Evolutionary conservation across 1,140 invertebrate species (phyloP).

Genomic region (Drosophila prosaltans): DNA sequence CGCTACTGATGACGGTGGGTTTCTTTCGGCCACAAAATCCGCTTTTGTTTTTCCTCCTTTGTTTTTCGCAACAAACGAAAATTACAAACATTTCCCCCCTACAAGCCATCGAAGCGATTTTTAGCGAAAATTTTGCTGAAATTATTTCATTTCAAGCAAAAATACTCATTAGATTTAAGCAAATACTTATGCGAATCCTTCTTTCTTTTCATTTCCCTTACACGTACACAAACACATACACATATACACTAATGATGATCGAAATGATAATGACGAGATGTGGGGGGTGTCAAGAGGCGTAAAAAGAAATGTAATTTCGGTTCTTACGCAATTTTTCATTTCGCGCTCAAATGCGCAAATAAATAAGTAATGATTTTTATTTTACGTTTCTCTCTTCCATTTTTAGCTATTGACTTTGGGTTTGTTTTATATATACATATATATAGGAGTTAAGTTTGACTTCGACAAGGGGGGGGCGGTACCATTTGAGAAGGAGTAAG

Average conservation of each 20-base stretch:
- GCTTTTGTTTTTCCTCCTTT: conserved; percentile 20
- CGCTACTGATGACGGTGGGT: not conserved
- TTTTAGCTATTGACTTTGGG: conserved; percentile 65
- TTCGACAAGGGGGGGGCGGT: not conserved
- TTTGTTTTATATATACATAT: conserved; percentile 47
- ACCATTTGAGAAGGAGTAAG: conserved; percentile 1
- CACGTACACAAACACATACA: not conserved
- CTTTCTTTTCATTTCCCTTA: not conserved
- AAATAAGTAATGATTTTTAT: conserved; percentile 76
- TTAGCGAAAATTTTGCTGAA: conserved; percentile 23
- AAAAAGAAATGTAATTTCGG: conserved; percentile 65
- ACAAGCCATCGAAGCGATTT: conserved; percentile 23
- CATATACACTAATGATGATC: conserved; percentile 48
- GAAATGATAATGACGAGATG: not conserved
- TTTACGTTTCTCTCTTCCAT: conserved; percentile 52
- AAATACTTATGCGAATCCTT: conserved; percentile 46
- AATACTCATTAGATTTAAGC: conserved; percentile 69
- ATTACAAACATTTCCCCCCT: conserved; percentile 43
- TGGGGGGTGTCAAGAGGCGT: not conserved
- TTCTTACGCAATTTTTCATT: conserved; percentile 76
- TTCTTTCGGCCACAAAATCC: conserved; percentile 1
- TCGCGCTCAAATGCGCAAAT: conserved; percentile 67
- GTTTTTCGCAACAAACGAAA: conserved; percentile 41
- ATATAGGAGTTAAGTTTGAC: conserved; percentile 5
- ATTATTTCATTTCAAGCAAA: conserved; percentile 14